A percentile compares a stretch with the other conserved stretches of the same genome.
Conservation (phyloP, 53 echinoderm and acorn worm genomes). For the Apostichopus leukothele region DNA sequence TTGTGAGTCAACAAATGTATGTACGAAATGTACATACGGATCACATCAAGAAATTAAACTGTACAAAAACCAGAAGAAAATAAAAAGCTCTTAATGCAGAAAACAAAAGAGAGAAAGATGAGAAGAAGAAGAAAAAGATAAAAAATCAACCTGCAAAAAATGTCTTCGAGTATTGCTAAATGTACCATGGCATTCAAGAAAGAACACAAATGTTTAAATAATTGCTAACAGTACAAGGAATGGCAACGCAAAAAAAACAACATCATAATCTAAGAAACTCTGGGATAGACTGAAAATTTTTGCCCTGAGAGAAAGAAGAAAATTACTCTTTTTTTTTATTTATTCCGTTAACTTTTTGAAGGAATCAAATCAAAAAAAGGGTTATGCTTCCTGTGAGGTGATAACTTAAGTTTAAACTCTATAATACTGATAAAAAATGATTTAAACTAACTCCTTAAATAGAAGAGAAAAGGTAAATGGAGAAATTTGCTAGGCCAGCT, state of each 20-base stretch:
- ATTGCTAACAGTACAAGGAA: slow-evolving; percentile 5
- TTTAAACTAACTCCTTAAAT: not conserved
- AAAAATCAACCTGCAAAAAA: slow-evolving; percentile 15
- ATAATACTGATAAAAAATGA: slow-evolving; percentile 5
- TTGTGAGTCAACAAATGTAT: slow-evolving; percentile 26
- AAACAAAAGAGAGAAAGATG: not conserved
- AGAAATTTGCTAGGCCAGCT: too few relatives aligned
- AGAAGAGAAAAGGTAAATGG: not conserved
- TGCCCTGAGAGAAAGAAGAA: not conserved
- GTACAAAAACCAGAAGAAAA: slow-evolving; percentile 16
- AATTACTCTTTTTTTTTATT: too few relatives aligned
- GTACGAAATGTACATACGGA: slow-evolving; percentile 3
- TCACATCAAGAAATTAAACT: slow-evolving; percentile 30
- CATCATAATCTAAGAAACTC: not conserved
- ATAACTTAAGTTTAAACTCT: not conserved
- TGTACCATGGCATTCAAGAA: not conserved
- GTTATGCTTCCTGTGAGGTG: not conserved
- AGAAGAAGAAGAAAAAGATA: not conserved
- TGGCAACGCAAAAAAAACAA: not conserved
- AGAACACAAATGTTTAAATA: not conserved
- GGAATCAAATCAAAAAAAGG: too few relatives aligned
- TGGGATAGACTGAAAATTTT: not conserved
- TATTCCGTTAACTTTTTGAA: too few relatives aligned
- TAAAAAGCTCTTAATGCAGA: not conserved
- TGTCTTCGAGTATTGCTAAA: not conserved